These are phyloP conservation scores for Alethe castanea DNA, from an alignment of 2,113 vertebrate species.

Conservation along the genomic window DNA sequence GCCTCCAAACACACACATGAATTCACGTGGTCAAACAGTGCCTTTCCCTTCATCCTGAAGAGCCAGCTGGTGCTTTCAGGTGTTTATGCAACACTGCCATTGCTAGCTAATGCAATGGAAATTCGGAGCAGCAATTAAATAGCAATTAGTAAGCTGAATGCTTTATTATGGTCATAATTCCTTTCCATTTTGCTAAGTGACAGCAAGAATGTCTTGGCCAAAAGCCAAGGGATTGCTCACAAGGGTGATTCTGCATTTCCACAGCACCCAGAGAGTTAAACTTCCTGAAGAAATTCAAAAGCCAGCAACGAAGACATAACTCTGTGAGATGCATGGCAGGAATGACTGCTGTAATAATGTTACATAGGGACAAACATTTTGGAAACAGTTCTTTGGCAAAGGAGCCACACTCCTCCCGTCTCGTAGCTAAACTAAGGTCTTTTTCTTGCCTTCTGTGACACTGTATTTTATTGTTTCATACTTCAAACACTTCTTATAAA, in stretches of 20 bases:
- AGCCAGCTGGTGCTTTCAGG: not conserved
- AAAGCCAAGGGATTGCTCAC: not conserved
- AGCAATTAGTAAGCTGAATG: slow-evolving; percentile 22
- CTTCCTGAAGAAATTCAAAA: not conserved
- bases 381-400: not conserved
- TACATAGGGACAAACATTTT: not conserved
- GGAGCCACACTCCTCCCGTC: accelerated
- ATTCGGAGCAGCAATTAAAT: slow-evolving; percentile 22
- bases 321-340: not conserved
- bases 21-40: accelerated
- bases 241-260: not conserved
- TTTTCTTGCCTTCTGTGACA: not conserved
- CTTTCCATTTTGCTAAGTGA: not conserved
- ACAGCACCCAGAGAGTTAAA: not conserved
- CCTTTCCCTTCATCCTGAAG: not conserved
- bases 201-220: not conserved
- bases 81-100: not conserved
- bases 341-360: not conserved
- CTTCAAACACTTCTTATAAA: not conserved
- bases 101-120: slow-evolving; percentile 2
- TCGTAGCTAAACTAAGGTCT: not conserved
- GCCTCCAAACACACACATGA: not conserved
- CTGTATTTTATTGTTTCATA: not conserved
- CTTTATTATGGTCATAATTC: slow-evolving; percentile 31
- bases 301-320: not conserved